Evolutionary conservation across 2,797 vertebrate species (phyloP).

Genomic region (Euthynnus affinis): DNA sequence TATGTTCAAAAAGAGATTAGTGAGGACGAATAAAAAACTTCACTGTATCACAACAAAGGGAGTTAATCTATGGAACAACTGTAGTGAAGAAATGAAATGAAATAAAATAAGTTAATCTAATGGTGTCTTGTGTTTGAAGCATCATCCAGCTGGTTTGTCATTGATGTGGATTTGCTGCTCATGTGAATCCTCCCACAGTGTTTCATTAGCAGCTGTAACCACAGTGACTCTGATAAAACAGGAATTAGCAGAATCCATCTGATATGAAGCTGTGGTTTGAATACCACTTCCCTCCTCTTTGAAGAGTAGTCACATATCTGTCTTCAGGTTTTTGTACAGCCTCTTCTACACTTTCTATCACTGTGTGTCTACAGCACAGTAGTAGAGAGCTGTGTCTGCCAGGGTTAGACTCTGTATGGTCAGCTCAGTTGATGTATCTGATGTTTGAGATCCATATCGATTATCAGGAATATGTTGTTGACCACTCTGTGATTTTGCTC

Average conservation of each 20-base stretch:
- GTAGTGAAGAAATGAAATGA: no score
- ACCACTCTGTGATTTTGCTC: no score
- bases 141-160: slow-evolving; percentile 16
- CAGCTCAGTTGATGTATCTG: not conserved
- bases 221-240: slow-evolving; percentile 35
- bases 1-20: no score
- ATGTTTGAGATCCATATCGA: not conserved
- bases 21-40: no score
- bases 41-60: no score
- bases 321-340: slow-evolving; percentile 54
- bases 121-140: not conserved
- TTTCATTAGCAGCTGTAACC: slow-evolving; percentile 20
- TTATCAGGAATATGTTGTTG: no score
- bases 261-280: slow-evolving; percentile 25
- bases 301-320: no score
- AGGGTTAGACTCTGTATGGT: slow-evolving; percentile 23
- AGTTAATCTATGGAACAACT: no score
- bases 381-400: slow-evolving; percentile 52
- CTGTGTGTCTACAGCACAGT: slow-evolving; percentile 35
- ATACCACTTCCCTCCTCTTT: no score
- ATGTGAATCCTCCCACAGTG: slow-evolving; percentile 23
- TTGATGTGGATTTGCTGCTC: not conserved
- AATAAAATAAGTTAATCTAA: no score
- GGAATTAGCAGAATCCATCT: slow-evolving; percentile 31
- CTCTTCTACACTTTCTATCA: slow-evolving; percentile 7